Evolutionary conservation across 2,888 invertebrate species (phyloP), one percentile per base, ranked within the genome.

Genomic region (Tetrapedia diversipes): DNA sequence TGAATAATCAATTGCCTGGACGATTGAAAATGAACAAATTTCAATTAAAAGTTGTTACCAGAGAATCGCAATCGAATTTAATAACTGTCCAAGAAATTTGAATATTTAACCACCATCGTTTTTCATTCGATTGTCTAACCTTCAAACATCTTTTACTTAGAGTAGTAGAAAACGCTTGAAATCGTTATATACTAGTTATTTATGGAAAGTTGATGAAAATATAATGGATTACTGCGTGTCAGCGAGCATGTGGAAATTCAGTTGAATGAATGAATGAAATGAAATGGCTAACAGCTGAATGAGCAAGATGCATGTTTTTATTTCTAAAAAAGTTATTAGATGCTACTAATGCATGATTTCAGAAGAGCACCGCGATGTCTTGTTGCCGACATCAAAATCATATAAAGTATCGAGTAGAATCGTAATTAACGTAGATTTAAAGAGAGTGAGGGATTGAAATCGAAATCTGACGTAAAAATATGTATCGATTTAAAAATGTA

Each of bases 381-480:
- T 54, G 47, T 71, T 32, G 32, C 3, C 49, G 8, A 39, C 47
- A 72, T 49, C 34, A 39, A 19, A 54, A 27, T 47, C 24, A 47
- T 60, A 11, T 16, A 54, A 24, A 11, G 53, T 47, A 0, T 8
- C 14, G 14, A 8, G 43, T 32, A 27, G 43, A 14, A 11, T 34
- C 11, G 43, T 22, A 51, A 69, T 37, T 43, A 27, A 70, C 34
- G 22, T 14, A 22, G 19, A 32, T 61, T 49, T 22, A 37, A 49
- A 34, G 11, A n/a, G n/a, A 19, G 41, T 4, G 8, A 19, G 56
- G 11, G 32, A 39, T n/a, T 24, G 49, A 22, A 32, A 72, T 73
- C 37, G 51, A 1, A 7, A 32, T 8, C 0, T 32, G 19, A 49
- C 19, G 7, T 6, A 4, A 3, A 34, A 8, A 41, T 27, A 45